These are phyloP conservation scores for Phylloscopus trochilus DNA, from an alignment of 2,113 vertebrate species.

Conservation along the genomic window DNA sequence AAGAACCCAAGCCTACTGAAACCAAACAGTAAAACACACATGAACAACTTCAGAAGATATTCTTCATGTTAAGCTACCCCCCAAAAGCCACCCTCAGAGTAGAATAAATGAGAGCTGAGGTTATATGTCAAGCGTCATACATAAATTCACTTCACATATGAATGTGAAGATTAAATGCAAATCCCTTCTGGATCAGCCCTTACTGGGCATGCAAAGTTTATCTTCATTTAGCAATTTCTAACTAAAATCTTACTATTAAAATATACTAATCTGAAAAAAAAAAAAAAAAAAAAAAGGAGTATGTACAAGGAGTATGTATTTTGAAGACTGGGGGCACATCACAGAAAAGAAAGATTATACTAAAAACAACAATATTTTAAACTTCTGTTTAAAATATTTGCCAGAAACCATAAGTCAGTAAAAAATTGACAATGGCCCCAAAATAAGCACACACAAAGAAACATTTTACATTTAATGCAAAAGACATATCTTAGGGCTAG, in stretches of 20 bases:
- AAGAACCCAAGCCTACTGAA: background rate
- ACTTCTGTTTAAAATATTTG: conserved; percentile 32
- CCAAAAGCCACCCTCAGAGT: background rate
- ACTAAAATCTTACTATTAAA: background rate
- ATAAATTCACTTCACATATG: background rate
- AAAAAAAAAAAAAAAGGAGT: background rate
- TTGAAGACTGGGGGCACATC: background rate
- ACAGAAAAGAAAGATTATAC: background rate
- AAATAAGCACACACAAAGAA: conserved; percentile 11
- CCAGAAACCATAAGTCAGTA: background rate
- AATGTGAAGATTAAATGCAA: background rate
- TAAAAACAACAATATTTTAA: conserved; percentile 23
- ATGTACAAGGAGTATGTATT: background rate
- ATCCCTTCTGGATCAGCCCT: background rate
- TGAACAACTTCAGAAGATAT: background rate
- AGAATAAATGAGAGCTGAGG: background rate
- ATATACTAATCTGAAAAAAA: background rate
- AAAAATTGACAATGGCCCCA: background rate
- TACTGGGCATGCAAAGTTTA: background rate
- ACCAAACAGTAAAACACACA: background rate
- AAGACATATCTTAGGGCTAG: background rate
- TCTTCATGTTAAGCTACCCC: background rate
- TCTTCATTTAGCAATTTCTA: background rate
- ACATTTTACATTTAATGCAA: background rate
- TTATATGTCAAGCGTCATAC: background rate